Base-by-base conservation (phyloP, 2,888 invertebrate species). In the Mesochorus sp. region DNA sequence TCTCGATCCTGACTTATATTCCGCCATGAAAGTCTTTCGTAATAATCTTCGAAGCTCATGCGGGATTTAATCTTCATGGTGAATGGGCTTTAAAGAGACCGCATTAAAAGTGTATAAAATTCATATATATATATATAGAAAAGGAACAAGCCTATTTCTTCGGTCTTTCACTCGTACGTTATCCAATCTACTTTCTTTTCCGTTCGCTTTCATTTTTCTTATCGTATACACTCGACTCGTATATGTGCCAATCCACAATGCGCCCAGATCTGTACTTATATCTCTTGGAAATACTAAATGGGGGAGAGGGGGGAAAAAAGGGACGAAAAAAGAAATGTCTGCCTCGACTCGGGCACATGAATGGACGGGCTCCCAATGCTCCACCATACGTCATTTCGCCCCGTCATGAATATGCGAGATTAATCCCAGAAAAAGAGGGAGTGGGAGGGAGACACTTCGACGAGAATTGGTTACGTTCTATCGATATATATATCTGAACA, bases 361-460 rank as follows among this genome's bases (percentile, higher is more conserved):
- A 72, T 72, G 28, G 71, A 21, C n/a, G 53, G 34, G 44, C 55
- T 49, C 44, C 37, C 64, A 37, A 66, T 47, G 0, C 49, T 39
- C 17, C 19, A 34, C 62, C 62, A 62, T 72, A 34, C n/a, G n/a
- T n/a, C 66, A 34, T 31, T 66, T 76, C 51, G 66, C 34, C 49
- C n/a, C n/a, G 26, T 66, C 64, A 76, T 76, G 76, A 76, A 76
- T 76, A 76, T 67, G 59, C 61, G 66, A 73, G 73, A 76, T 76
- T 76, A 73, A 76, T 76, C 19, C 2, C 47, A 47, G 47, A 47
- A 10, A 21, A 21, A 21, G 47, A 47, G 21, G 3, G 10, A 47
- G 21, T 19, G 47, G n/a, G 47, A 47, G 44, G 31, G 71, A 42
- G 34, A 24, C 14, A 8, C n/a, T 3, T 49, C 12, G 37, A 62